A percentile compares a stretch with the other conserved stretches of the same genome.
Evolutionary conservation across 64 coral and sea anemone species (phyloP).

Genomic region (Astreopora myriophthalma): DNA sequence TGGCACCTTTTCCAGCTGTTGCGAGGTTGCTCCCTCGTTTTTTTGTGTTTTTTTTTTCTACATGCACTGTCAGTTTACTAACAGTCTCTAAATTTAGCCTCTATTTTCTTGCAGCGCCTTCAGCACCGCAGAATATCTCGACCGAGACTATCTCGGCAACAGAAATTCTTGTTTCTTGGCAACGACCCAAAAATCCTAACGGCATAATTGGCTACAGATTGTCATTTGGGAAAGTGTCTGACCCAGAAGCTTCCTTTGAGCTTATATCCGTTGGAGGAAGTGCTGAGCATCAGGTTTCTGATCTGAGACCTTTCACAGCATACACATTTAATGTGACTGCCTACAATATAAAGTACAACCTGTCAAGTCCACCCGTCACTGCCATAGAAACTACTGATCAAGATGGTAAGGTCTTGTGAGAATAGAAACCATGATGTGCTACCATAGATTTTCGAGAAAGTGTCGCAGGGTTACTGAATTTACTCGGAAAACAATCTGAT

Average conservation of each 20-base stretch:
- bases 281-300: slow-evolving; percentile 12
- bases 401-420: slow-evolving; percentile 7
- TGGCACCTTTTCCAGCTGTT: too few species aligned
- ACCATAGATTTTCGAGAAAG: too few species aligned
- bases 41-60: too few species aligned
- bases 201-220: slow-evolving; percentile 60
- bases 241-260: background rate
- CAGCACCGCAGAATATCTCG: slow-evolving; percentile 10
- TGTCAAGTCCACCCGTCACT: background rate
- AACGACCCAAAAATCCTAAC: slow-evolving; percentile 28
- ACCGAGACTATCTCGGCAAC: slow-evolving; percentile 44
- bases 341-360: slow-evolving; percentile 49
- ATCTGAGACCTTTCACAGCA: slow-evolving; percentile 9
- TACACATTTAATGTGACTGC: slow-evolving; percentile 51
- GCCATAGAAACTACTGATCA: slow-evolving; percentile 26
- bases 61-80: background rate
- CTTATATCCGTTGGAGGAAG: slow-evolving; percentile 6
- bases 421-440: background rate
- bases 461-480: too few species aligned
- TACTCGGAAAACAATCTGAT: too few species aligned
- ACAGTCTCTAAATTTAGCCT: background rate
- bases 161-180: slow-evolving; percentile 47
- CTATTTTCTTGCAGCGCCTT: background rate
- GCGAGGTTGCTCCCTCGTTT: too few species aligned
- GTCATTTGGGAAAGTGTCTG: background rate